Evolutionary conservation across 92 coral and sea anemone genomes (phyloP).

Genomic region (Porites rus): DNA sequence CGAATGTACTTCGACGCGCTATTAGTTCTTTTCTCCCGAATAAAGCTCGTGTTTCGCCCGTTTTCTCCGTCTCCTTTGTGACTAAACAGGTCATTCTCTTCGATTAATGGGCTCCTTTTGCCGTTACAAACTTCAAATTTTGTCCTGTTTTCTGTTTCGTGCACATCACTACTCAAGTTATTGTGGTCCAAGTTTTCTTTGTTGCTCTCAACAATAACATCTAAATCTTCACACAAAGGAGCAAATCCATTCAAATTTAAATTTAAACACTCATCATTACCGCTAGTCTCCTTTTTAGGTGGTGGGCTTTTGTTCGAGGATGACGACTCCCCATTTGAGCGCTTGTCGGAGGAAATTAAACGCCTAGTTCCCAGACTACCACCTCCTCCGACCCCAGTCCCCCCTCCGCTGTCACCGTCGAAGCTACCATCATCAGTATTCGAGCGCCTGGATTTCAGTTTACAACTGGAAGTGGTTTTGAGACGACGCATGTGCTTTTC

Average conservation of each 20-base stretch:
- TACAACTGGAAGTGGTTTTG: constrained; percentile 85
- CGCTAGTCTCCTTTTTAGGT: constrained; percentile 57
- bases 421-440: constrained; percentile 88
- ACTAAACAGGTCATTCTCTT: constrained; percentile 39
- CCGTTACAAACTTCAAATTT: constrained; percentile 10
- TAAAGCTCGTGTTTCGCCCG: constrained; percentile 50
- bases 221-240: constrained; percentile 54
- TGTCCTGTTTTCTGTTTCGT: constrained; percentile 11
- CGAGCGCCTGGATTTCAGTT: constrained; percentile 80
- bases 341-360: constrained; percentile 20
- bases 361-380: constrained; percentile 31
- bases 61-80: constrained; percentile 24
- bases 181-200: constrained; percentile 74
- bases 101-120: constrained; percentile 49
- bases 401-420: constrained; percentile 93
- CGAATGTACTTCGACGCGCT: constrained; percentile 83
- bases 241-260: constrained; percentile 44
- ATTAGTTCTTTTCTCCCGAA: constrained; percentile 62
- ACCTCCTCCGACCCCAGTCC: constrained; percentile 68
- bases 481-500: constrained; percentile 96
- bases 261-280: constrained; percentile 61
- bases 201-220: constrained; percentile 78
- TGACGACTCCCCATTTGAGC: constrained; percentile 24
- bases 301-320: constrained; percentile 49
- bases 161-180: not conserved